phyloP scores from a whole-genome alignment of 2,113 vertebrate species.

The Platichthys stellatus region DNA sequence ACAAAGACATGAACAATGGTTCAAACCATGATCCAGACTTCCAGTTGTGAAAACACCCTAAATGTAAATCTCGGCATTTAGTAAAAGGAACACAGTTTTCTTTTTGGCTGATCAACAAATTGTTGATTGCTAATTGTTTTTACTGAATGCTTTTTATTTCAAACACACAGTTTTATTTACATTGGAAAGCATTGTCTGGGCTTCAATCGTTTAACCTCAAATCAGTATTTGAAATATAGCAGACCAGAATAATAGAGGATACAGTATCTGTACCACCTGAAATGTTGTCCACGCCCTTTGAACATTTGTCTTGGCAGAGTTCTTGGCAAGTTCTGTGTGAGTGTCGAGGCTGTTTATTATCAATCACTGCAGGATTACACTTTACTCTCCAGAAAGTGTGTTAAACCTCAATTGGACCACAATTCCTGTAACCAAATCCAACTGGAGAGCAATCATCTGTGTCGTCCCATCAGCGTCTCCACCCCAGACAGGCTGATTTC shows the following conservation, averaged over 20 bases:
- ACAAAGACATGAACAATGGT: no score
- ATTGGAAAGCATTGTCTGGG: not conserved
- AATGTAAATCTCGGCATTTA: not conserved
- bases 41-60: not conserved
- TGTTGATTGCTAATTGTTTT: not conserved
- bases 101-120: not conserved
- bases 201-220: not conserved
- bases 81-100: not conserved
- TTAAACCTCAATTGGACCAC: slow-evolving; percentile 39
- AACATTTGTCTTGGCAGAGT: slow-evolving; percentile 53
- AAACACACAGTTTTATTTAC: not conserved
- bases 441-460: slow-evolving; percentile 40
- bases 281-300: slow-evolving; percentile 26
- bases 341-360: slow-evolving; percentile 55
- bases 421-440: slow-evolving; percentile 41
- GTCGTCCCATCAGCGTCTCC: slow-evolving; percentile 31
- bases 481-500: slow-evolving; percentile 10
- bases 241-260: slow-evolving; percentile 9
- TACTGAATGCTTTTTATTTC: not conserved
- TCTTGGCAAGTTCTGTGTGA: slow-evolving; percentile 6
- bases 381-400: slow-evolving; percentile 32
- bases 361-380: slow-evolving; percentile 41
- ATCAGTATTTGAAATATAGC: slow-evolving; percentile 31
- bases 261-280: slow-evolving; percentile 38
- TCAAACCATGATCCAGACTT: not conserved